These are phyloP conservation scores for Lophotriccus pileatus DNA, from an alignment of 2,797 vertebrate species.

Conservation along the genomic window DNA sequence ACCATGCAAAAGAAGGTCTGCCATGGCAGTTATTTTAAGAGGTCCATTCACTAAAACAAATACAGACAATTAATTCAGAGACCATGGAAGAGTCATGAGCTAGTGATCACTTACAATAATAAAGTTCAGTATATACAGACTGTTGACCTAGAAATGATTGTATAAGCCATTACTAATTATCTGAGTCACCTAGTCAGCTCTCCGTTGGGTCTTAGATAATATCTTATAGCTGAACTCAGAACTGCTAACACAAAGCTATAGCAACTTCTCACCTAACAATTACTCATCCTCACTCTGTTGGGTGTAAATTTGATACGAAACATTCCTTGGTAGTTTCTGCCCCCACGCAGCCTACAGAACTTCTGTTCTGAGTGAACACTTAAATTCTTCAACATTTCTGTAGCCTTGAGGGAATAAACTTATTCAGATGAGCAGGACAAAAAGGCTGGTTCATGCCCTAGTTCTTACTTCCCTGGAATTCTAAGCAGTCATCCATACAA, in stretches of 20 bases:
- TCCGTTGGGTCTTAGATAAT: constrained; percentile 24
- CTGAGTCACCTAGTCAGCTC: constrained; percentile 34
- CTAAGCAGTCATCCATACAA: constrained; percentile 4
- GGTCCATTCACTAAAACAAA: not conserved
- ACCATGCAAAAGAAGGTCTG: not conserved
- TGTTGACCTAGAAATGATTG: constrained; percentile 27
- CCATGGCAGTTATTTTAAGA: not conserved
- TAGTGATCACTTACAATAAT: not conserved
- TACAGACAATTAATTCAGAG: not conserved
- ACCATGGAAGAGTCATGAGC: not conserved
- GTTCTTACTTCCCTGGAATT: constrained; percentile 18
- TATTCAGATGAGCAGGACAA: constrained; percentile 39
- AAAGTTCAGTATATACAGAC: not conserved
- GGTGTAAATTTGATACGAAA: constrained; percentile 48
- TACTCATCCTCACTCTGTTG: constrained; percentile 53
- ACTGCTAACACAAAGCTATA: constrained; percentile 35
- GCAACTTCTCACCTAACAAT: constrained; percentile 60
- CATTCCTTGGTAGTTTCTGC: constrained; percentile 53
- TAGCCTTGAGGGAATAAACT: constrained; percentile 23
- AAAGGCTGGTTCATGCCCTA: not conserved
- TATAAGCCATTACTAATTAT: constrained; percentile 47
- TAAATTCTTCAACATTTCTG: constrained; percentile 26
- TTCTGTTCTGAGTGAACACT: constrained; percentile 55
- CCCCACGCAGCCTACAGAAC: constrained; percentile 68
- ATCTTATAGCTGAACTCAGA: constrained; percentile 34